Evolutionary conservation across 2,797 vertebrate species (phyloP).

Genomic region (Triplophysa yarkandensis): DNA sequence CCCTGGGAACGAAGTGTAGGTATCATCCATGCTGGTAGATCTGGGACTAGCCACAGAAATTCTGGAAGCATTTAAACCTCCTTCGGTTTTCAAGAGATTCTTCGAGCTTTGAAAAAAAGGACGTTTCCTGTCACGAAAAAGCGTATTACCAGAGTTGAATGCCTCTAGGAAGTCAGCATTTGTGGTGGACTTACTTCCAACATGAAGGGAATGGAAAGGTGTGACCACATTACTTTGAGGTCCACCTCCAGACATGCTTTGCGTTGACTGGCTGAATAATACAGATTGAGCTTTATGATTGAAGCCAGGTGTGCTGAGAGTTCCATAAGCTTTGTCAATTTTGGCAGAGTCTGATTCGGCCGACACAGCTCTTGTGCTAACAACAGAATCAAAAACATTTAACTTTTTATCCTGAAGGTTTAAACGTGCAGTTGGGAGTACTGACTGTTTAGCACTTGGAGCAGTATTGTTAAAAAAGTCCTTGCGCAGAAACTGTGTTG

Average conservation of each 20-base stretch:
- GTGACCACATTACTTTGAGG: slow-evolving; percentile 66
- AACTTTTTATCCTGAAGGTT: slow-evolving; percentile 62
- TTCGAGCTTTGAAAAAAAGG: slow-evolving; percentile 70
- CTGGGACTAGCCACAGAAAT: slow-evolving; percentile 54
- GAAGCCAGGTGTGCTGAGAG: slow-evolving; percentile 69
- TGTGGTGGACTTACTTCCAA: slow-evolving; percentile 65
- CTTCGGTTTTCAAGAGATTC: slow-evolving; percentile 70
- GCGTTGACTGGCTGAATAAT: slow-evolving; percentile 56
- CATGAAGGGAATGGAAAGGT: slow-evolving; percentile 65
- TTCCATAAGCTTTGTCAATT: slow-evolving; percentile 67
- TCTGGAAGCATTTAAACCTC: slow-evolving; percentile 70
- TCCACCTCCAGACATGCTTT: slow-evolving; percentile 57
- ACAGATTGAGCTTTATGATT: slow-evolving; percentile 68
- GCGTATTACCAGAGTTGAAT: slow-evolving; percentile 65
- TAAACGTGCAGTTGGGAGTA: slow-evolving; percentile 22
- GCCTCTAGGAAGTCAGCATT: slow-evolving; percentile 67
- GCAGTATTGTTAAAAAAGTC: slow-evolving; percentile 51
- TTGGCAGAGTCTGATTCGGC: slow-evolving; percentile 61
- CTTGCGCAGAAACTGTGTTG: slow-evolving; percentile 49
- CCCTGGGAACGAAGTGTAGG: slow-evolving; percentile 45
- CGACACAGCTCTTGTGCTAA: slow-evolving; percentile 58
- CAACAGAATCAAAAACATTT: slow-evolving; percentile 52
- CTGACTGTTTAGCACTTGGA: slow-evolving; percentile 36
- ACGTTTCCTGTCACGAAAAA: slow-evolving; percentile 71
- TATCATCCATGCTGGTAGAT: slow-evolving; percentile 53